phyloP scores from a whole-genome alignment of 2,888 invertebrate species.

The Lochmaea capreae region DNA sequence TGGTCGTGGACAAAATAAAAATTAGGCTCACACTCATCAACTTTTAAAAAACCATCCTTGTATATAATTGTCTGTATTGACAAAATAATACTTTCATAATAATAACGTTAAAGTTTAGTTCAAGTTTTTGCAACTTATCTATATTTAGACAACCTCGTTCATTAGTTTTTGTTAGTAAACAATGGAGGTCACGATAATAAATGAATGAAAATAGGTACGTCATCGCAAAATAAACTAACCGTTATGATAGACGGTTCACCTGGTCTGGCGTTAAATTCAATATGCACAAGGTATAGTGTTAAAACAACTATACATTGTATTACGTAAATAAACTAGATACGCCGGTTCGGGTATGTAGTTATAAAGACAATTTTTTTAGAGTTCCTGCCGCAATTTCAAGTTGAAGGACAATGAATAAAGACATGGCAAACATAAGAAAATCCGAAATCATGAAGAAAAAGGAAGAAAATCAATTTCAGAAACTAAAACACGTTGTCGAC shows the following conservation, averaged over 20 bases:
- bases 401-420: too few relatives aligned
- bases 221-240: slow-evolving; percentile 16
- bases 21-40: too few relatives aligned
- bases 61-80: too few relatives aligned
- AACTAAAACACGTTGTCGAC: too few relatives aligned
- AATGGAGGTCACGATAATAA: slow-evolving; percentile 25
- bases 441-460: too few relatives aligned
- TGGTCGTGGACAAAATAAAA: too few relatives aligned
- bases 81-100: too few relatives aligned
- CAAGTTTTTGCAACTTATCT: slow-evolving; percentile 12
- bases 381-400: too few relatives aligned
- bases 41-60: too few relatives aligned
- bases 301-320: neutral
- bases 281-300: neutral
- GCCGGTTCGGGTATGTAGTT: neutral
- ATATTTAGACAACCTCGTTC: slow-evolving; percentile 21
- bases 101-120: neutral
- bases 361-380: neutral
- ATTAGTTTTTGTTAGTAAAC: slow-evolving; percentile 24
- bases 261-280: slow-evolving; percentile 14
- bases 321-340: neutral
- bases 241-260: slow-evolving; percentile 14
- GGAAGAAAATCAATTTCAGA: too few relatives aligned
- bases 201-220: slow-evolving; percentile 27
- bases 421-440: too few relatives aligned